Evolutionary conservation across 2,113 vertebrate genomes (phyloP).

Genomic region (Tupaia chinensis): DNA sequence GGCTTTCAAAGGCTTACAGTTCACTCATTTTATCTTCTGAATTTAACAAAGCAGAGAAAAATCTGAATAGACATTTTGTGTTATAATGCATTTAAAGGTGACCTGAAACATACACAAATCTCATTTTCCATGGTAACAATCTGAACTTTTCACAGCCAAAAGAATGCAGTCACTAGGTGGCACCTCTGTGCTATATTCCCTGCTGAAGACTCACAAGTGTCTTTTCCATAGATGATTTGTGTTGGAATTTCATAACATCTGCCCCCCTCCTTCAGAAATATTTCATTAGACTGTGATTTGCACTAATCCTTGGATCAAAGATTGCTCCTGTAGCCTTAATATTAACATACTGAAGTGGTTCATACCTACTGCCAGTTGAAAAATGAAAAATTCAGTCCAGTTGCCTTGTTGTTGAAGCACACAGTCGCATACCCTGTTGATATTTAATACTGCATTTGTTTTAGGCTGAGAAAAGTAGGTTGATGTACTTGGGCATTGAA

Average conservation of each 20-base stretch:
- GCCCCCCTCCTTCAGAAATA: background rate
- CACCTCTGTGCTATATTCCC: conserved; percentile 44
- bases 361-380: conserved; percentile 7
- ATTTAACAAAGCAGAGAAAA: background rate
- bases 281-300: conserved; percentile 23
- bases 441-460: conserved; percentile 54
- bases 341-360: background rate
- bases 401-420: background rate
- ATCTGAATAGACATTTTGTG: background rate
- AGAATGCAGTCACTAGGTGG: conserved; percentile 67
- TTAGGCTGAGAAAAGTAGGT: background rate
- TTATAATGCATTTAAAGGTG: background rate
- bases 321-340: background rate
- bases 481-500: background rate
- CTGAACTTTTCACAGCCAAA: background rate
- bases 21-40: background rate
- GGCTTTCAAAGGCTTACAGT: background rate
- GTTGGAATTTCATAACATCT: background rate
- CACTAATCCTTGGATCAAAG: conserved; percentile 11
- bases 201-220: background rate
- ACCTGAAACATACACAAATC: background rate
- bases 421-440: background rate
- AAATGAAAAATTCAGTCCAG: background rate
- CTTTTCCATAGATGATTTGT: background rate
- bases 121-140: background rate